Base-by-base conservation (phyloP, 2,113 vertebrate species). In the Miniopterus natalensis region DNA sequence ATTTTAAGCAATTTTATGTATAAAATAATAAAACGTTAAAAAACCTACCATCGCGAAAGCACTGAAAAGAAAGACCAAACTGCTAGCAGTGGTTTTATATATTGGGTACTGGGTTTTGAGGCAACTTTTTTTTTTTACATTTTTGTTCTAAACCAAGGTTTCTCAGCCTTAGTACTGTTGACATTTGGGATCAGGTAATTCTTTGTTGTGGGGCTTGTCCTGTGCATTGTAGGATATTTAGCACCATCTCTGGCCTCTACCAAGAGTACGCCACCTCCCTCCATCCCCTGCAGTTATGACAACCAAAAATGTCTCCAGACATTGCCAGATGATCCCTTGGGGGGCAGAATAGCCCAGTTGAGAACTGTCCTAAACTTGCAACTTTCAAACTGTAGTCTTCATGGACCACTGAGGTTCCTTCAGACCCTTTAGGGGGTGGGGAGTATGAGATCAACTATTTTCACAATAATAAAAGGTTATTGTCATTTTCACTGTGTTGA, bases 1-100 rank as follows among this genome's bases (percentile, higher is more conserved):
- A 84, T 83, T 71, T 79, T 66, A n/a, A 51, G 90, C 74, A 70
- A 65, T 77, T 95, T 90, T 83, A 55, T 68, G 45, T 68, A 47
- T 29, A 88, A 74, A 29, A 27, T 66, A 84, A 68, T 79, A 45
- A 75, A 53, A 79, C 25, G 25, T 75, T 85, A 3, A 36, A 94
- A 77, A 65, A 21, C 9, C 14, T 75, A 27, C 29, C 59, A 40
- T 40, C 29, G 45, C 59, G 57, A 92, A 92, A 53, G 73, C 63
- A 81, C 23, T 59, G 63, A 18, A 36, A 88, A 63, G 68, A 91
- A 94, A 51, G 47, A 36, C 17, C 47, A 59, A 23, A 92, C 57
- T 84, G 45, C 36, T 70, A 51, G 11, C 17, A 51, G 21, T 78
- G 17, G 5, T 79, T 84, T 96, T 78, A 36, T 53, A 59, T 88